Evolutionary conservation across 2,888 invertebrate species (phyloP).

Genomic region (Drosophila cracens): DNA sequence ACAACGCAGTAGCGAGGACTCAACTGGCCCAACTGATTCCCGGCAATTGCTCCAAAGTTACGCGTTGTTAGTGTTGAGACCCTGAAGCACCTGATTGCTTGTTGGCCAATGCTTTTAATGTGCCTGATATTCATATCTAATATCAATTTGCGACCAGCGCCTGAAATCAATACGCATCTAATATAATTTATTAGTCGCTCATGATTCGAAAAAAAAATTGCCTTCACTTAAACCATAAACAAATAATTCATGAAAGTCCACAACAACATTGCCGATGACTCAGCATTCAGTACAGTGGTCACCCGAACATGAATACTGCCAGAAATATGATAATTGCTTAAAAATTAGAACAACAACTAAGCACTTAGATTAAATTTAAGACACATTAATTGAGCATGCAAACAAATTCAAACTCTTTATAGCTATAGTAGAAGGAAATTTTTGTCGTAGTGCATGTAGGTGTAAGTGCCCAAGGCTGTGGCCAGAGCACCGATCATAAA

Average conservation of each 20-base stretch:
- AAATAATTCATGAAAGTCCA: conserved; percentile 48
- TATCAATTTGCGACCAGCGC: background rate
- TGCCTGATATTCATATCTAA: conserved; percentile 62
- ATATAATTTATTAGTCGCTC: conserved; percentile 15
- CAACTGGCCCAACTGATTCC: conserved; percentile 33
- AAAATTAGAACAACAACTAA: background rate
- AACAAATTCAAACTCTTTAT: conserved; percentile 4
- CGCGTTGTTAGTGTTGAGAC: conserved; percentile 25
- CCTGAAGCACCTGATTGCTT: conserved; percentile 53
- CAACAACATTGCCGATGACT: conserved; percentile 30
- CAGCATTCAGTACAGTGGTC: conserved; percentile 25
- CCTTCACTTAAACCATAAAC: conserved; percentile 5
- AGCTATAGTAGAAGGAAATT: conserved; percentile 1
- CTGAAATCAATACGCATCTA: conserved; percentile 17
- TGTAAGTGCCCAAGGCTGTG: conserved; percentile 81
- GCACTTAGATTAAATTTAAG: background rate
- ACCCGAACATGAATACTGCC: background rate
- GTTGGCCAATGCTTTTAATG: conserved; percentile 53
- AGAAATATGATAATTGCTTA: background rate
- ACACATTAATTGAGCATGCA: conserved; percentile 21
- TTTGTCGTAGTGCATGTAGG: conserved; percentile 50
- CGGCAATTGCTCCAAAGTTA: conserved; percentile 18
- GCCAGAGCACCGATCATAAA: conserved; percentile 81
- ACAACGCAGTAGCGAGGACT: conserved; percentile 71
- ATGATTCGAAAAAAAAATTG: background rate